Evolutionary conservation across 2,797 vertebrate genomes (phyloP).

Genomic region (Muscicapa striata): DNA sequence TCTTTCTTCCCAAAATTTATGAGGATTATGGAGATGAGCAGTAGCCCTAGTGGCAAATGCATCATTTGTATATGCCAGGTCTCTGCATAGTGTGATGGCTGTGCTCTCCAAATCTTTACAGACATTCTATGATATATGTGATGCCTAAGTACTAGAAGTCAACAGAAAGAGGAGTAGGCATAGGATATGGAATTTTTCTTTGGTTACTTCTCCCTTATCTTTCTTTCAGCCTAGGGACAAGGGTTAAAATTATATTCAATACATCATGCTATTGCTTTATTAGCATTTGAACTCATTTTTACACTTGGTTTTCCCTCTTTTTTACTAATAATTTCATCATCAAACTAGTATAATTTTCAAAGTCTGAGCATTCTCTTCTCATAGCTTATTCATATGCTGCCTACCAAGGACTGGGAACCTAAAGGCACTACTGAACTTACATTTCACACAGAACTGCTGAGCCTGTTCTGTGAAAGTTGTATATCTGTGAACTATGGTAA

Average conservation of each 20-base stretch:
- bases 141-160: not conserved
- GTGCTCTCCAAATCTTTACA: slow-evolving; percentile 42
- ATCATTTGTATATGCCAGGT: slow-evolving; percentile 68
- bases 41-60: slow-evolving; percentile 52
- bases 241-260: not conserved
- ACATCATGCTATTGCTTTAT: not conserved
- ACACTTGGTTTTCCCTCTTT: not conserved
- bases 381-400: not conserved
- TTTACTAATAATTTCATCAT: not conserved
- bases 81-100: slow-evolving; percentile 23
- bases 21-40: slow-evolving; percentile 70
- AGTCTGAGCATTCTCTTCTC: not conserved
- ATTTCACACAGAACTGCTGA: slow-evolving; percentile 10
- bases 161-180: not conserved
- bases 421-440: not conserved
- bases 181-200: not conserved
- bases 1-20: slow-evolving; percentile 64
- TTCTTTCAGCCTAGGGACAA: not conserved
- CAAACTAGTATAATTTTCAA: not conserved
- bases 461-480: not conserved
- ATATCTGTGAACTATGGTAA: not conserved
- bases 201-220: not conserved
- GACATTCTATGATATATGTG: slow-evolving; percentile 42
- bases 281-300: not conserved
- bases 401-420: not conserved